These are phyloP conservation scores for Eulithis testata DNA, from an alignment of 2,888 invertebrate species.

Conservation along the genomic window DNA sequence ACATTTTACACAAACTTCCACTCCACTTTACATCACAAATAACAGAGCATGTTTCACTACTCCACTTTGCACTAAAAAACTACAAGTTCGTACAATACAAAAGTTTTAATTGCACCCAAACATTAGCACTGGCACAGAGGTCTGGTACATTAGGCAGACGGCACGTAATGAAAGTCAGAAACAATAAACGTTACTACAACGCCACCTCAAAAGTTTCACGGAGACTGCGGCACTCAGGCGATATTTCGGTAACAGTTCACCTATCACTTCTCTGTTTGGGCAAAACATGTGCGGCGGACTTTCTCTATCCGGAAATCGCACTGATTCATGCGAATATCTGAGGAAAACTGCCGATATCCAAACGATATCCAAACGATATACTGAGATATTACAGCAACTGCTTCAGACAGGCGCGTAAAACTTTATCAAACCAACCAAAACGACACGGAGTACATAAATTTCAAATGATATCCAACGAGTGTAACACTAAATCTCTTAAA, in stretches of 20 bases:
- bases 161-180: constrained; percentile 40
- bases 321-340: constrained; percentile 20
- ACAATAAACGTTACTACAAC: constrained; percentile 48
- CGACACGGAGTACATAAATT: constrained; percentile 1
- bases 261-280: constrained; percentile 59
- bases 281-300: constrained; percentile 53
- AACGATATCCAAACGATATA: constrained; percentile 2
- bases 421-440: background rate
- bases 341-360: constrained; percentile 2
- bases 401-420: constrained; percentile 14
- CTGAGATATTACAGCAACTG: background rate
- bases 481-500: constrained; percentile 18
- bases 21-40: constrained; percentile 47
- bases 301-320: constrained; percentile 51
- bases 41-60: constrained; percentile 33
- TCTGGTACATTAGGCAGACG: constrained; percentile 32
- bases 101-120: constrained; percentile 31
- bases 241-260: constrained; percentile 47
- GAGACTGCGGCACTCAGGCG: constrained; percentile 35
- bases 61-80: constrained; percentile 23
- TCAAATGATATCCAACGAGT: background rate
- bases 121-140: constrained; percentile 29
- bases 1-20: constrained; percentile 57
- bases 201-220: constrained; percentile 54
- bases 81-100: constrained; percentile 20